A percentile compares a stretch with the other conserved stretches of the same genome.
These are phyloP conservation scores for Zaprionus obscuricornis DNA, from an alignment of 2,888 invertebrate genomes.

Conservation along the genomic window DNA sequence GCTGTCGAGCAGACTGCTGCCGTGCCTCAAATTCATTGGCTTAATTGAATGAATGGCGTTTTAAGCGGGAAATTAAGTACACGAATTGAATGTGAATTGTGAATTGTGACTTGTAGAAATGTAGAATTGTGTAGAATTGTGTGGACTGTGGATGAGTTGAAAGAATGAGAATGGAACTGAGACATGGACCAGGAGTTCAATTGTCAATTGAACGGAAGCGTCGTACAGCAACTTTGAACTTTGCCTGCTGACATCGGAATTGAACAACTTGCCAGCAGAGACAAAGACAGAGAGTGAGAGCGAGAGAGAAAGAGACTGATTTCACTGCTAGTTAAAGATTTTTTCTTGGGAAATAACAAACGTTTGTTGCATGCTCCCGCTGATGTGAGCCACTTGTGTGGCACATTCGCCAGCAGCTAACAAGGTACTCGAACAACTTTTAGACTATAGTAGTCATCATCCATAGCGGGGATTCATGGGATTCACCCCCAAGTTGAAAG, in stretches of 20 bases:
- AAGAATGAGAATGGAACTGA: slow-evolving; percentile 1
- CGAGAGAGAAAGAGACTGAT: too few relatives aligned
- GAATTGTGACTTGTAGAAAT: slow-evolving; percentile 15
- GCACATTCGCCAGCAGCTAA: slow-evolving; percentile 69
- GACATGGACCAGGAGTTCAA: slow-evolving; percentile 66
- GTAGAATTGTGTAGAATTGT: not conserved
- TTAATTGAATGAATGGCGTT: slow-evolving; percentile 82
- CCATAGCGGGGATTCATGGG: slow-evolving; percentile 12
- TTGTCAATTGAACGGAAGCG: slow-evolving; percentile 80
- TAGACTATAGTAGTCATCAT: too few relatives aligned
- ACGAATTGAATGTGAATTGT: slow-evolving; percentile 49
- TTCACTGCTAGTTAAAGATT: too few relatives aligned
- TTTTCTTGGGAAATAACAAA: slow-evolving; percentile 60
- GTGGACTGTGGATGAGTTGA: slow-evolving; percentile 24
- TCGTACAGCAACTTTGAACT: slow-evolving; percentile 76
- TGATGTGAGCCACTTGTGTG: slow-evolving; percentile 82
- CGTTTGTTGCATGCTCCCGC: slow-evolving; percentile 68
- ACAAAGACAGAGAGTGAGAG: too few relatives aligned
- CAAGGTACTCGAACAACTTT: slow-evolving; percentile 58
- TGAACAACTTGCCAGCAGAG: slow-evolving; percentile 13
- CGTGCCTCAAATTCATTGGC: slow-evolving; percentile 81
- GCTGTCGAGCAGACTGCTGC: slow-evolving; percentile 26
- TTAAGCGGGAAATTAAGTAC: slow-evolving; percentile 81
- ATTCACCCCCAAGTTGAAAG: slow-evolving; percentile 67
- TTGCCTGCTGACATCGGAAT: slow-evolving; percentile 43